These are phyloP conservation scores for Clunio marinus DNA, from an alignment of 2,888 invertebrate genomes.

Conservation along the genomic window DNA sequence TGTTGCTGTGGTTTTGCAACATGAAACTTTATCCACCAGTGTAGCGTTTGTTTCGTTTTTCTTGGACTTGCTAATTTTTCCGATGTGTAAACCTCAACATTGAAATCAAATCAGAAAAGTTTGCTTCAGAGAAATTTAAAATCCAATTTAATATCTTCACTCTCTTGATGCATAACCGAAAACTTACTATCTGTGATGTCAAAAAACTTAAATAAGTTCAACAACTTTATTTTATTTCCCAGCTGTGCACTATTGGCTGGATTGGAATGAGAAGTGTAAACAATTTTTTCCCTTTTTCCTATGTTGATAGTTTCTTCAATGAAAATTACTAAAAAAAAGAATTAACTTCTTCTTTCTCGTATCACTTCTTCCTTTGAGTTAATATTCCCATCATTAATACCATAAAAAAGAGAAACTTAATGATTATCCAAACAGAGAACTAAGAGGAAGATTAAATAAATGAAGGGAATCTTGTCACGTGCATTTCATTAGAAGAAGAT, in stretches of 20 bases:
- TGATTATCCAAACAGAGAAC: background rate
- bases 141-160: constrained; percentile 34
- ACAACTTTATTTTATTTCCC: constrained; percentile 8
- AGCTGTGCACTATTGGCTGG: constrained; percentile 11
- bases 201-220: constrained; percentile 29
- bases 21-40: constrained; percentile 20
- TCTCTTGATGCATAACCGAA: constrained; percentile 21
- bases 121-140: constrained; percentile 18
- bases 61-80: too few relatives aligned
- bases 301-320: constrained; percentile 33
- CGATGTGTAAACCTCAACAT: background rate
- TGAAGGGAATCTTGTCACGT: constrained; percentile 31
- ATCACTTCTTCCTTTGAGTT: constrained; percentile 2
- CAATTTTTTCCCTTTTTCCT: background rate
- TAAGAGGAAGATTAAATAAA: background rate
- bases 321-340: too few relatives aligned
- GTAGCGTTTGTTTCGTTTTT: too few relatives aligned
- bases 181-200: constrained; percentile 31
- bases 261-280: background rate
- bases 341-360: background rate
- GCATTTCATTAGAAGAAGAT: constrained; percentile 23
- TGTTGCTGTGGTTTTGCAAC: constrained; percentile 1
- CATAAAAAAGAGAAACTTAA: background rate
- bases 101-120: background rate
- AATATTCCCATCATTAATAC: constrained; percentile 11